Percentiles rank a stretch among this genome's conserved stretches.
phyloP scores from a whole-genome alignment of 2,888 invertebrate genomes.

The Trachelus iudaicus region DNA sequence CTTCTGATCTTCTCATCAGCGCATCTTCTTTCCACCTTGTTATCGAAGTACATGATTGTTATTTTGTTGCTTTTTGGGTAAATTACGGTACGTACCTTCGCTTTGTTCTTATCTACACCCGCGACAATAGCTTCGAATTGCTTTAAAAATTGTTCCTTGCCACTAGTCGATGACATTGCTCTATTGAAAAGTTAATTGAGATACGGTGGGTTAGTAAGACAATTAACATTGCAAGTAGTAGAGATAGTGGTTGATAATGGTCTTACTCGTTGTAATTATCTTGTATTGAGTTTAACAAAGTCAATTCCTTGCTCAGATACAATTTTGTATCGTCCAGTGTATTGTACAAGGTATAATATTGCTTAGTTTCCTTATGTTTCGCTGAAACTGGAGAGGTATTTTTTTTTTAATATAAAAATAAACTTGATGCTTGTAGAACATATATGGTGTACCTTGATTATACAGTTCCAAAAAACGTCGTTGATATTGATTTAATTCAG shows the following conservation, averaged over 20 bases:
- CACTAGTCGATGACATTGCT: slow-evolving; percentile 83
- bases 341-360: slow-evolving; percentile 96
- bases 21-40: slow-evolving; percentile 69
- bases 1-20: slow-evolving; percentile 76
- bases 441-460: slow-evolving; percentile 78
- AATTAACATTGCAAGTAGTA: not conserved
- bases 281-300: slow-evolving; percentile 87
- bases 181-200: slow-evolving; percentile 64
- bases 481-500: slow-evolving; percentile 95
- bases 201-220: slow-evolving; percentile 9
- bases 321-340: slow-evolving; percentile 93
- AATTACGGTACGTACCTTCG: slow-evolving; percentile 71
- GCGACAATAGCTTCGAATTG: slow-evolving; percentile 92
- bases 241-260: not conserved
- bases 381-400: slow-evolving; percentile 84
- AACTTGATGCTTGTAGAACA: not conserved
- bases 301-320: slow-evolving; percentile 92
- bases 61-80: not conserved
- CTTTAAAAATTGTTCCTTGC: slow-evolving; percentile 88
- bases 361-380: slow-evolving; percentile 96
- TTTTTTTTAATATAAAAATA: slow-evolving; percentile 41
- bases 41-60: not conserved
- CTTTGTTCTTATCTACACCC: slow-evolving; percentile 87
- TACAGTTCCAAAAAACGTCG: slow-evolving; percentile 95
- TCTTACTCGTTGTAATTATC: slow-evolving; percentile 87